Conservation (phyloP, 2,888 invertebrate genomes). For the Nomada hirtipes region DNA sequence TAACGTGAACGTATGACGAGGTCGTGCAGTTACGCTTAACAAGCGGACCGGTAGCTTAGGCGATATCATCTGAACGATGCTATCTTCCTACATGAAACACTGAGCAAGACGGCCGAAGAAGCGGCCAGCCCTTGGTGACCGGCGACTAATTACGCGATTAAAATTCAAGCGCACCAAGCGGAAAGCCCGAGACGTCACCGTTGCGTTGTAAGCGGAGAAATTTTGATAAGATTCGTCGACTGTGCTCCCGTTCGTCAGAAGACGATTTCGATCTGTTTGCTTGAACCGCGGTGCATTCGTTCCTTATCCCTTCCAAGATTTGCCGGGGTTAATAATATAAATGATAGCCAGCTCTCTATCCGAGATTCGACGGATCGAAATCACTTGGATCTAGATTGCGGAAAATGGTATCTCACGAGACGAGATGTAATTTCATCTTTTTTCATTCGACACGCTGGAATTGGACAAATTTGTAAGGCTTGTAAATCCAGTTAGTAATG, state of each 20-base stretch:
- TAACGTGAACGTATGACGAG: conserved; percentile 54
- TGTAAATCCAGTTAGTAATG: no score
- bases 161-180: conserved; percentile 63
- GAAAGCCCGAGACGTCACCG: conserved; percentile 24
- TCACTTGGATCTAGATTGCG: no score
- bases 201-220: conserved; percentile 2
- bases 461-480: no score
- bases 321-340: no score
- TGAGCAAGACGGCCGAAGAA: conserved; percentile 45
- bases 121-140: conserved; percentile 42
- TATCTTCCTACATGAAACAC: conserved; percentile 60
- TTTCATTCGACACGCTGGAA: no score
- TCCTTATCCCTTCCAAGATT: no score
- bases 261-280: neutral
- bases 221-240: conserved; percentile 27
- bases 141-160: conserved; percentile 71
- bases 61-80: conserved; percentile 66
- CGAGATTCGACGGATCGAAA: no score
- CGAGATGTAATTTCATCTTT: neutral
- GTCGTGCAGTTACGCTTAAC: conserved; percentile 54
- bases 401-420: neutral
- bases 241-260: conserved; percentile 24
- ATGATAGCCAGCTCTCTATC: no score
- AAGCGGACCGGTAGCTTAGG: conserved; percentile 55
- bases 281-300: neutral